Conservation (phyloP, 2,113 vertebrate genomes). For the Tachysurus vachellii region DNA sequence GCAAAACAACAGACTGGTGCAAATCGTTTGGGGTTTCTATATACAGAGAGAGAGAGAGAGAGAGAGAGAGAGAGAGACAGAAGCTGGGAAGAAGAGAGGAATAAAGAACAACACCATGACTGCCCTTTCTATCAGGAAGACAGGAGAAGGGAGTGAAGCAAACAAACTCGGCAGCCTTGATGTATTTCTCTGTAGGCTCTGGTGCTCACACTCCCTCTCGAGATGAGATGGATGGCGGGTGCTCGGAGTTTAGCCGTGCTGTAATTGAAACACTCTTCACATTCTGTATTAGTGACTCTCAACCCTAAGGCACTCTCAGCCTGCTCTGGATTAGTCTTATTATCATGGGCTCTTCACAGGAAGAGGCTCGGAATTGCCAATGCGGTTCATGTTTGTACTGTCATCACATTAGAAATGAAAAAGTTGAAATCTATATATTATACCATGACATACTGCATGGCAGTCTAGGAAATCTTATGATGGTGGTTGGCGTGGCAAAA, state of each 20-base stretch:
- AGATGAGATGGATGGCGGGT: constrained; percentile 28
- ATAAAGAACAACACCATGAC: neutral
- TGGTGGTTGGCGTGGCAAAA: neutral
- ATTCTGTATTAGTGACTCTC: constrained; percentile 22
- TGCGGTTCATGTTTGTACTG: constrained; percentile 4
- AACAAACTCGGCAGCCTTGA: neutral
- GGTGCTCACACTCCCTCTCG: neutral
- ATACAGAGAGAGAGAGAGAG: neutral
- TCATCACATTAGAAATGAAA: neutral
- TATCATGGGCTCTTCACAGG: constrained; percentile 26
- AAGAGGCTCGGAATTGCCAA: constrained; percentile 8
- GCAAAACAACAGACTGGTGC: neutral
- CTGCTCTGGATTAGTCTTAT: constrained; percentile 36
- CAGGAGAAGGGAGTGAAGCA: neutral
- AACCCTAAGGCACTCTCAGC: constrained; percentile 14
- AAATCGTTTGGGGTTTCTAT: constrained; percentile 6
- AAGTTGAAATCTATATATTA: neutral
- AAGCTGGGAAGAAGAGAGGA: neutral
- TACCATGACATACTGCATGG: neutral
- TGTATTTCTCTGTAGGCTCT: constrained; percentile 2
- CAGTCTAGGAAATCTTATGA: neutral
- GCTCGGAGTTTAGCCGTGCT: constrained; percentile 28
- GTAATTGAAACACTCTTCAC: constrained; percentile 42
- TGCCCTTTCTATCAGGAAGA: neutral
- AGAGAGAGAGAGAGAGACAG: neutral